A percentile compares a stretch with the other conserved stretches of the same genome.
Conservation (phyloP, 2,888 invertebrate genomes). For the Anoncus sp. region DNA sequence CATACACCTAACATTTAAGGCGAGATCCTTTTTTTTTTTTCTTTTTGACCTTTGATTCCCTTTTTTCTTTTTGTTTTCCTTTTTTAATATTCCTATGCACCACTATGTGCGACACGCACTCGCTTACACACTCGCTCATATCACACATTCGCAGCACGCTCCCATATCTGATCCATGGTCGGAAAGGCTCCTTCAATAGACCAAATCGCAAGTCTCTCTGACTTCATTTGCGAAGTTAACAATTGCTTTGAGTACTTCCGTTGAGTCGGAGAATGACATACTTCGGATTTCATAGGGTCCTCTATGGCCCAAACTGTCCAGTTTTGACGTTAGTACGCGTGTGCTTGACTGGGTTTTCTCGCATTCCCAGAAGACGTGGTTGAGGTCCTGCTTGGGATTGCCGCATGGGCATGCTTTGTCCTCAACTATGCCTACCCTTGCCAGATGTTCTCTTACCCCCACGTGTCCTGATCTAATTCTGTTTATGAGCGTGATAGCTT, state of each 20-base stretch:
- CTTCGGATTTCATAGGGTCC: not conserved
- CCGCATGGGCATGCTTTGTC: constrained; percentile 11
- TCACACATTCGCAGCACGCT: too few species aligned
- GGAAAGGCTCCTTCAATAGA: too few species aligned
- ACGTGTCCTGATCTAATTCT: constrained; percentile 27
- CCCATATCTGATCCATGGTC: too few species aligned
- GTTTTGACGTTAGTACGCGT: not conserved
- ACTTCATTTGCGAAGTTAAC: not conserved
- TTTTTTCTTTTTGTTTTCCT: too few species aligned
- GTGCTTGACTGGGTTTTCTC: not conserved
- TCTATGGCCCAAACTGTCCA: not conserved
- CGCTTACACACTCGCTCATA: too few species aligned
- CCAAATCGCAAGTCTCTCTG: too few species aligned
- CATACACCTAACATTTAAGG: too few species aligned
- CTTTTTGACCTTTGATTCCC: too few species aligned
- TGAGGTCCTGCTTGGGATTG: not conserved
- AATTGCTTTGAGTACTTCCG: not conserved
- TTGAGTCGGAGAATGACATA: constrained; percentile 1
- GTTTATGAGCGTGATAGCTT: constrained; percentile 5
- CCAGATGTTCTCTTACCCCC: constrained; percentile 2
- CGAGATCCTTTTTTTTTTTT: too few species aligned
- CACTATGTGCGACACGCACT: too few species aligned
- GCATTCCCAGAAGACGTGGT: constrained; percentile 30
- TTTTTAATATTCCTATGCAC: too few species aligned
- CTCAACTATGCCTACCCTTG: not conserved